Evolutionary conservation across 2,113 vertebrate species (phyloP).

Genomic region (Sphyrna mokarran): DNA sequence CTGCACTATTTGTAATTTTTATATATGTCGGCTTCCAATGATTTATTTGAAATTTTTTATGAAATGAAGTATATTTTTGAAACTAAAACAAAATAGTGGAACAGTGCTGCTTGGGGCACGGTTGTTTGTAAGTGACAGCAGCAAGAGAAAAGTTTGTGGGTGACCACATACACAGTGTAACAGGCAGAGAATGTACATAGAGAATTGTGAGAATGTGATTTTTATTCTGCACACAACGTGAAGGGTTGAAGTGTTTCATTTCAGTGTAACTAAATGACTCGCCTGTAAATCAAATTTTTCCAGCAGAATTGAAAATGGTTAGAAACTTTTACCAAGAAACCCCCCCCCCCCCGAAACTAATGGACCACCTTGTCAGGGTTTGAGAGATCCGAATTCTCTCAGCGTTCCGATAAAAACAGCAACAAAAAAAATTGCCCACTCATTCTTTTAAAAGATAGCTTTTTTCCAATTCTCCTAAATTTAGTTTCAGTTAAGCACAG

Average conservation of each 20-base stretch:
- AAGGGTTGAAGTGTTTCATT: background rate
- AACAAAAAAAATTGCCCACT: background rate
- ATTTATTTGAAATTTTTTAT: too few species aligned
- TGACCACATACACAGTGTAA: background rate
- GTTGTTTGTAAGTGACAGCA: background rate
- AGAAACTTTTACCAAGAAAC: too few species aligned
- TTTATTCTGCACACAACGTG: background rate
- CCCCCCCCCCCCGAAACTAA: background rate
- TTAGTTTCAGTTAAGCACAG: too few species aligned
- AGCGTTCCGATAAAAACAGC: background rate
- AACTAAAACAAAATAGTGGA: background rate
- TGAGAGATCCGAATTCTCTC: background rate
- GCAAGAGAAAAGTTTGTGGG: background rate
- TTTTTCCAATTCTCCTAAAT: too few species aligned
- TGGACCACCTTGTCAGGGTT: background rate
- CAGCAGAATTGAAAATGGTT: background rate
- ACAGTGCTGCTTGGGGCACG: background rate
- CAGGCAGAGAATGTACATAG: background rate
- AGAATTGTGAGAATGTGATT: background rate
- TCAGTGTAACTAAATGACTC: background rate
- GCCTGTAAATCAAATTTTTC: background rate
- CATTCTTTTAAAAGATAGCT: background rate
- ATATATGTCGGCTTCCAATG: too few species aligned
- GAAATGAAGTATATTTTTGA: too few species aligned
- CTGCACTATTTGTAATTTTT: too few species aligned